Base-by-base conservation (phyloP, 2,113 vertebrate genomes). In the Capricornis sumatraensis region DNA sequence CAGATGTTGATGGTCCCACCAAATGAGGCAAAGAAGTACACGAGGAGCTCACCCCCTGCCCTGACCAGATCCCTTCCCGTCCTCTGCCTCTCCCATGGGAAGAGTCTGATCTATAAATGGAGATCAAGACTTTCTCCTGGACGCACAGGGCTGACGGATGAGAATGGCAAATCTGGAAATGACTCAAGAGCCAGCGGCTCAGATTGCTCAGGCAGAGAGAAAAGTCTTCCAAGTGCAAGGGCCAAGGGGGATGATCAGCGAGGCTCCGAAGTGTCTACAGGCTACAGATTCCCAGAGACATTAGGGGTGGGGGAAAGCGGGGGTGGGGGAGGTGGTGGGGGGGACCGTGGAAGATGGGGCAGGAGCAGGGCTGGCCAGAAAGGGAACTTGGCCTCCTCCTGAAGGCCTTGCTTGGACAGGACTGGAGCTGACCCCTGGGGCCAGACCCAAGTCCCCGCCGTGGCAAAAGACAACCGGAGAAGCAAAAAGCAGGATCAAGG, bases 401-500 rank as follows among this genome's bases (percentile, higher is more conserved):
- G 94, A 79, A 94, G 78, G 83, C 76, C 89, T 57, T 85, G 84
- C 89, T 87, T 6, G 3, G 79, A 33, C 4, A 40, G 94, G 84
- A 5, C 74, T 28, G 40, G 89, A 81, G 79, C n/a, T 57, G 93
- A 86, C 67, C 91, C 78, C 67, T 40, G 7, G 91, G 62, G 84
- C 40, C 91, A 47, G 90, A 82, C 79, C 94, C 15, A 81, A 78
- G 91, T 89, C 90, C 94, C 88, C 5, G 5, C 15, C 11, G 16
- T 25, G 60, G 87, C 88, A 43, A 91, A 87, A 57, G 57, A 91
- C 57, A 92, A 89, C 50, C 43, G 6, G 25, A 92, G 96, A 97
- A 89, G 96, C 55, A 30, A 84, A 91, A 94, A 86, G 85, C 93
- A 95, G 92, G 96, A 92, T 96, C 82, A 96, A 92, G 95, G 97